Evolutionary conservation across 1,140 invertebrate genomes (phyloP).

Genomic region (Batillaria attramentaria): DNA sequence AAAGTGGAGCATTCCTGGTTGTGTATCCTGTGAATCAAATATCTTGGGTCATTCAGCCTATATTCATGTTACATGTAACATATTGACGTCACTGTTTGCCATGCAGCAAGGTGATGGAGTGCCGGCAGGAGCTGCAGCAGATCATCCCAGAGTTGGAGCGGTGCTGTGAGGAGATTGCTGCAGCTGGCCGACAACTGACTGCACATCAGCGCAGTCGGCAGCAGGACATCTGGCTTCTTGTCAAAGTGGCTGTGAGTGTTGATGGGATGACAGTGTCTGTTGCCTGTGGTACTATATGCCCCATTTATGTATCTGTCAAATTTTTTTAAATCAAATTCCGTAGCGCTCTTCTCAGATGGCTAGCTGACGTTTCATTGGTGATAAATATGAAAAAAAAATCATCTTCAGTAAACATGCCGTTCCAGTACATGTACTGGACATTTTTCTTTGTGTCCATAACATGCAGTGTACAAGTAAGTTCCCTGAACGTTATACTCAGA

Average conservation of each 20-base stretch:
- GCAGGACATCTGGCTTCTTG: constrained; percentile 48
- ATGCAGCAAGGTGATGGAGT: constrained; percentile 48
- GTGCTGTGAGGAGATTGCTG: constrained; percentile 39
- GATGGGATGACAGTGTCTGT: not conserved
- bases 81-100: constrained; percentile 21
- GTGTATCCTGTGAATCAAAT: too few relatives aligned
- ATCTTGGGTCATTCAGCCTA: too few relatives aligned
- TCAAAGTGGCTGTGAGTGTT: constrained; percentile 44
- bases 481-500: not conserved
- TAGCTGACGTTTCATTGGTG: not conserved
- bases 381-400: not conserved
- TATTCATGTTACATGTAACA: too few relatives aligned
- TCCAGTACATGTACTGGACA: too few relatives aligned
- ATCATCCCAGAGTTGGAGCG: constrained; percentile 40
- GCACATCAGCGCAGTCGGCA: constrained; percentile 43
- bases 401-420: not conserved
- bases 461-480: not conserved
- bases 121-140: constrained; percentile 36
- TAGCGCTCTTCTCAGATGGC: not conserved
- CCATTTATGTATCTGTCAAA: not conserved
- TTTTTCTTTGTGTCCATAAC: not conserved
- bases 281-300: not conserved
- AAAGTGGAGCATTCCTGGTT: too few relatives aligned
- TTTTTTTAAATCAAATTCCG: not conserved
- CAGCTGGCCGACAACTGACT: constrained; percentile 36